Base-by-base conservation (phyloP, 1,140 invertebrate genomes). In the Leptonema lineaticorne region DNA sequence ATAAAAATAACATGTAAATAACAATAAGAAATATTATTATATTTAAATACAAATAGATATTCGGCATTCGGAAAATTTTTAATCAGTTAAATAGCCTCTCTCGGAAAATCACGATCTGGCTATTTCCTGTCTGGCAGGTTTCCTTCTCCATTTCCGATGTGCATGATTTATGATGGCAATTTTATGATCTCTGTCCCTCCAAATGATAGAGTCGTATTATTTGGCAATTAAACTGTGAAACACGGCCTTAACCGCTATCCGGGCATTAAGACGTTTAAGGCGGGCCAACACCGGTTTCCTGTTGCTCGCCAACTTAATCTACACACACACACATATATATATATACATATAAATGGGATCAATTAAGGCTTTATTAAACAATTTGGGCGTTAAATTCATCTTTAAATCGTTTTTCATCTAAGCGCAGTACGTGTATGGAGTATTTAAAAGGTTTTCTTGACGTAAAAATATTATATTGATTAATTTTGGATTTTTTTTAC, bases 291-390 rank as follows among this genome's bases (percentile, higher is more conserved):
- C 11, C 59, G 27, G 59, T 45, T 62, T 62, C 59, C 59, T 62
- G 59, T 62, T 62, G 37, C 59, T 62, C 59, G 45, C 59, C 33
- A 33, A 45, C 29, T 26, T n/a, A 45, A 62, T 62, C 59, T 62
- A 18, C 50, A 41, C 37, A 41, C 11, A 27, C 27, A 9, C 14
- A 18, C 59, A n/a, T n/a, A n/a, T n/a, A n/a, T n/a, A n/a, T n/a
- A n/a, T n/a, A n/a, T n/a, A n/a, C n/a, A n/a, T n/a, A n/a, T n/a
- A n/a, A n/a, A n/a, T n/a, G n/a, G 59, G 59, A 62, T 62, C 59
- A 62, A 62, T 62, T 62, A 62, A 62, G 59, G n/a, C 20, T 62
- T 62, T 62, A 62, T 62, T 62, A 62, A 62, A 62, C 59, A 62
- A 62, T 62, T 62, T 62, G 59, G 59, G 30, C 59, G 59, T 41